These are phyloP conservation scores for Lochmaea capreae DNA, from an alignment of 2,888 invertebrate genomes.

Conservation along the genomic window DNA sequence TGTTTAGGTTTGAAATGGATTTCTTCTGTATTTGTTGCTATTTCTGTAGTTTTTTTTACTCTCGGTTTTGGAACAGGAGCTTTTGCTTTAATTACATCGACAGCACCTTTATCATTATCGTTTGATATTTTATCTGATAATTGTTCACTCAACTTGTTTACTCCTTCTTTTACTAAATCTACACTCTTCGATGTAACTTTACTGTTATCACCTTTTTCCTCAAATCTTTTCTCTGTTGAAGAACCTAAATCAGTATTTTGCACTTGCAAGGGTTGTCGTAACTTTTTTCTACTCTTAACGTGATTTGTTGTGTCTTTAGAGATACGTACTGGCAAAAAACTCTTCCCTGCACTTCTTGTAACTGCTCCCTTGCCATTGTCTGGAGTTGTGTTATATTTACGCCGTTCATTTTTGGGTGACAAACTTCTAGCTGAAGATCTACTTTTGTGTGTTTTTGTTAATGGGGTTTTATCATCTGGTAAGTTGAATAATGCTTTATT, in stretches of 20 bases:
- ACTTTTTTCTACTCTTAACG: not conserved
- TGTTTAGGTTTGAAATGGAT: not conserved
- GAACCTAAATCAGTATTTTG: not conserved
- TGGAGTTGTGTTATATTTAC: not conserved
- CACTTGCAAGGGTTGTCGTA: not conserved
- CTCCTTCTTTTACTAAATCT: not conserved
- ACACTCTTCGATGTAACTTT: not conserved
- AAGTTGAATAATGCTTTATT: not conserved
- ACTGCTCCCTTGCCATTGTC: not conserved
- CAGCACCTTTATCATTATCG: not conserved
- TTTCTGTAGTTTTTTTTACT: not conserved
- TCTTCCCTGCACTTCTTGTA: not conserved
- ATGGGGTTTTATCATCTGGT: not conserved
- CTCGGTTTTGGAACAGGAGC: constrained; percentile 8
- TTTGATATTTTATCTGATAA: not conserved
- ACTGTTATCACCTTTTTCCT: not conserved
- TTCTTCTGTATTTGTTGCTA: not conserved
- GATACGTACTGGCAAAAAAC: not conserved
- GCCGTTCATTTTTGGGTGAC: not conserved
- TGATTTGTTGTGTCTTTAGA: not conserved
- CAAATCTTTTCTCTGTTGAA: not conserved
- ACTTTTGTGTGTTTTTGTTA: not conserved
- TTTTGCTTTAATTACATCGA: not conserved
- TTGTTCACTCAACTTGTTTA: not conserved
- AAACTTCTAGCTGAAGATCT: not conserved